Evolutionary conservation across 2,797 vertebrate species (phyloP), one percentile per base, ranked within the genome.

Genomic region (Brachyalestes nurse): DNA sequence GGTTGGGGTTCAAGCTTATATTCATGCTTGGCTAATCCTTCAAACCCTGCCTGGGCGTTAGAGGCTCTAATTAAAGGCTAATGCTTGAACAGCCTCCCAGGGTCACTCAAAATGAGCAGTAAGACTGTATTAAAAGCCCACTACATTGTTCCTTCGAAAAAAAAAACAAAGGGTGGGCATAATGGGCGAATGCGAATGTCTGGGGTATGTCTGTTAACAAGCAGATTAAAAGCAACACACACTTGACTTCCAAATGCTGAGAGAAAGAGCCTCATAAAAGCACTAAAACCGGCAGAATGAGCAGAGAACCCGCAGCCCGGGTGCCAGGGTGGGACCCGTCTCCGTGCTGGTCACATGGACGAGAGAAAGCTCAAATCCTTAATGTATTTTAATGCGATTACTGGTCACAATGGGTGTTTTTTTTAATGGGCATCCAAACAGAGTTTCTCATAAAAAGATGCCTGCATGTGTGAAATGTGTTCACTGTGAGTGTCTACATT

Each of bases 301-400:
- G 87, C 69, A 55, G 78, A 86, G 62, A 77, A 85, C n/a, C 83
- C 85, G 87, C 86, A 89, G 87, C 89, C 78, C 61, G 77, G 83
- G 82, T 84, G 84, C 85, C 72, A 78, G 42, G 58, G 75, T 86
- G 85, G 77, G 83, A 14, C 66, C 72, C 58, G 82, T 83, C 77
- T 84, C 81, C 64, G 38, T 77, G 80, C 49, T 42, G 81, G 78
- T 58, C 78, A 79, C 70, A 74, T 84, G 82, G 85, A 55, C 88
- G 82, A 77, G 82, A 66, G 45, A 58, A 64, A 72, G 72, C 76
- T 82, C 47, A 57, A 82, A 80, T 85, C 88, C 75, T 83, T 84
- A 83, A 89, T 90, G 80, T 84, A 88, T 75, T 86, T 67, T 89
- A 88, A 91, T 88, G 79, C 82, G 80, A 90, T 89, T 86, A 88